Conservation (phyloP, 1,140 invertebrate species). For the Ruditapes philippinarum region DNA sequence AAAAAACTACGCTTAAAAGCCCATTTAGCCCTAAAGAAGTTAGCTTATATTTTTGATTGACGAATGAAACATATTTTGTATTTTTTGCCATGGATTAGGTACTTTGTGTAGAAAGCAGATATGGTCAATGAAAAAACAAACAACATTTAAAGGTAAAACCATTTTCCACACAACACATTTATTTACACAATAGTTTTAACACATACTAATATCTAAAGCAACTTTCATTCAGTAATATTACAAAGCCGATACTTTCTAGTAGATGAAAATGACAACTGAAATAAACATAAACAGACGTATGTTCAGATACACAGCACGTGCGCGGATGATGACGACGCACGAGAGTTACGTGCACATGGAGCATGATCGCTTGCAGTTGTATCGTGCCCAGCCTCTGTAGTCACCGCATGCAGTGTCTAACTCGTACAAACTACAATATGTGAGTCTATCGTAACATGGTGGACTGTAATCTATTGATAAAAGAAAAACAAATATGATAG, state of each 20-base stretch:
- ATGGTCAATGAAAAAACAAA: no score
- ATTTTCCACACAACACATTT: not conserved
- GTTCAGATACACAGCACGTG: not conserved
- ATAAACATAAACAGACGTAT: not conserved
- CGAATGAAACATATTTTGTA: no score
- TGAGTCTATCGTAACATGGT: constrained; percentile 41
- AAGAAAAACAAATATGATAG: not conserved
- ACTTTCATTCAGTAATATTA: not conserved
- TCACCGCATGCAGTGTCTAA: constrained; percentile 11
- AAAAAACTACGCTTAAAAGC: no score
- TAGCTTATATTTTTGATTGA: no score
- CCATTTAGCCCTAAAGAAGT: no score
- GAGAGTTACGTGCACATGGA: constrained; percentile 27
- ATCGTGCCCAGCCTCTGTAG: constrained; percentile 49
- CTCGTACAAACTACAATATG: constrained; percentile 53
- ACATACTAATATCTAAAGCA: not conserved
- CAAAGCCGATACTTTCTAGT: not conserved
- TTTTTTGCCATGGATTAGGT: no score
- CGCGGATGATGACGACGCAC: not conserved
- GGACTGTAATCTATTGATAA: constrained; percentile 20
- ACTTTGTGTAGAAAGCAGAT: no score
- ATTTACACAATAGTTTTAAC: not conserved
- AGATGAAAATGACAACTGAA: not conserved
- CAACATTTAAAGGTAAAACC: no score
- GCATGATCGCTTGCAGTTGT: constrained; percentile 58